Evolutionary conservation across 2,888 invertebrate genomes (phyloP).

Genomic region (Apotomis betuletana): DNA sequence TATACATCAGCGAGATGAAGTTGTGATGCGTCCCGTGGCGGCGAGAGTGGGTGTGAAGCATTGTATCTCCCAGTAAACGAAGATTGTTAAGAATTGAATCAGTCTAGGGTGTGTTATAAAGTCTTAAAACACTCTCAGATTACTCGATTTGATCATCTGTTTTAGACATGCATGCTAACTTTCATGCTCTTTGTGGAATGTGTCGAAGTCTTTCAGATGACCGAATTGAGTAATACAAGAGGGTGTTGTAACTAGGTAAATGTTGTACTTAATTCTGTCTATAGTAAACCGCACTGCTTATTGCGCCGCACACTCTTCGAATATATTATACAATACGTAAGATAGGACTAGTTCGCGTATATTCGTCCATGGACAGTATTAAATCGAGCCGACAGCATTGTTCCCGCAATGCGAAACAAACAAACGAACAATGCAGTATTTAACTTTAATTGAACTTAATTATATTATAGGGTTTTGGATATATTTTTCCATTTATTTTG

Average conservation of each 20-base stretch:
- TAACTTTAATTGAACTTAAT: slow-evolving; percentile 65
- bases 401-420: slow-evolving; percentile 56
- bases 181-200: neutral
- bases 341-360: slow-evolving; percentile 53
- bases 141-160: neutral
- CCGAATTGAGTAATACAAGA: neutral
- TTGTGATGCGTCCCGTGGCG: neutral
- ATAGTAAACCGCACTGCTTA: slow-evolving; percentile 67
- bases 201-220: neutral
- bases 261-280: slow-evolving; percentile 66
- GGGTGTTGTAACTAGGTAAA: slow-evolving; percentile 42
- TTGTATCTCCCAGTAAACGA: slow-evolving; percentile 18
- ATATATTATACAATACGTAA: slow-evolving; percentile 59
- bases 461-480: slow-evolving; percentile 72
- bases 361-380: slow-evolving; percentile 72
- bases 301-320: slow-evolving; percentile 64
- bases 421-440: slow-evolving; percentile 72
- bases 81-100: slow-evolving; percentile 17
- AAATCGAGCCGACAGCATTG: slow-evolving; percentile 40
- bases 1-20: slow-evolving; percentile 21
- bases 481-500: slow-evolving; percentile 70
- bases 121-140: neutral
- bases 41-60: slow-evolving; percentile 2
- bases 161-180: neutral
- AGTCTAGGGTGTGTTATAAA: slow-evolving; percentile 7